phyloP scores from a whole-genome alignment of 2,113 vertebrate genomes.

The Patagioenas fasciata region DNA sequence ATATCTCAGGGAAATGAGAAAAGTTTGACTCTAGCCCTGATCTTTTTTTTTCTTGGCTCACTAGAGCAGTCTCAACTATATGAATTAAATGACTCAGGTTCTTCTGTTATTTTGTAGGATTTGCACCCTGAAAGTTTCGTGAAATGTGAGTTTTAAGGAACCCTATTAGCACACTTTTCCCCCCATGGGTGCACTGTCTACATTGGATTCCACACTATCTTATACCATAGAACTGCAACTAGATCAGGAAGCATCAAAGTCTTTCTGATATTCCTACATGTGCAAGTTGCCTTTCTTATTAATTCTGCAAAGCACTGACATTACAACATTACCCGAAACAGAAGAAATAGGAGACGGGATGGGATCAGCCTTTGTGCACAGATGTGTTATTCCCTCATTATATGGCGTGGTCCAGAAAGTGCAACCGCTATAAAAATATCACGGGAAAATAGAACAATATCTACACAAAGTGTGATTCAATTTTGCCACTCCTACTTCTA shows the following conservation, averaged over 20 bases:
- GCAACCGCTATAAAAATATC: background rate
- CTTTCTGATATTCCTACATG: background rate
- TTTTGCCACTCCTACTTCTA: background rate
- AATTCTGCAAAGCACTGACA: background rate
- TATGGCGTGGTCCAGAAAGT: background rate
- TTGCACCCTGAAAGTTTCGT: background rate
- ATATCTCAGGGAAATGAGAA: constrained; percentile 23
- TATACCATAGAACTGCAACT: background rate
- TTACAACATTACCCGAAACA: background rate
- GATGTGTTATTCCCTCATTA: background rate
- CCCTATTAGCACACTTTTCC: background rate
- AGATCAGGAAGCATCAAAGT: background rate
- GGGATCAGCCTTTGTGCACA: background rate
- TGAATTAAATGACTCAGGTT: constrained; percentile 1
- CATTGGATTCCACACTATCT: rapidly evolving
- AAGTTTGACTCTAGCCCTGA: background rate
- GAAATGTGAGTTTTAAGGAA: background rate
- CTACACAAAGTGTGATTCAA: rapidly evolving
- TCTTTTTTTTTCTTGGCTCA: constrained; percentile 13
- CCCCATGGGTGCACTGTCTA: background rate
- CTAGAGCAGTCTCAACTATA: background rate
- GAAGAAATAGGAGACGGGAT: background rate
- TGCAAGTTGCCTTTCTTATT: background rate
- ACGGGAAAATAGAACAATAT: background rate
- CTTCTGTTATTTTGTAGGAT: background rate